Evolutionary conservation across 2,113 vertebrate species (phyloP).

Genomic region (Apteryx mantelli): DNA sequence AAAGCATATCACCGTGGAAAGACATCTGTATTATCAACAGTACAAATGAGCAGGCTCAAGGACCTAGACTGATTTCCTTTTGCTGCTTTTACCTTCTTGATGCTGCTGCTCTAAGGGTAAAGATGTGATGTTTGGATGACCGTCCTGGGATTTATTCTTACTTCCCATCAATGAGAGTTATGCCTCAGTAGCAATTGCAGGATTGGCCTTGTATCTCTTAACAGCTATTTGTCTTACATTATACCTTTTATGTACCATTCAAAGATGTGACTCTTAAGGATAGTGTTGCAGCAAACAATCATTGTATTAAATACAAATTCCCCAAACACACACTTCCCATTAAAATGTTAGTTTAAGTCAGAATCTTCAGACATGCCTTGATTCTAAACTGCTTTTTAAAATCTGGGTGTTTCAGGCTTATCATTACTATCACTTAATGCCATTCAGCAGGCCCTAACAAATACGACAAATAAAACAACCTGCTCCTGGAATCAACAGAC

Average conservation of each 20-base stretch:
- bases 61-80: neutral
- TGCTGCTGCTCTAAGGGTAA: neutral
- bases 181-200: rapidly evolving
- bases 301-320: neutral
- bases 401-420: neutral
- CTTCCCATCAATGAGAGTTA: neutral
- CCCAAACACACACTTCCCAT: neutral
- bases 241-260: neutral
- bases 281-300: neutral
- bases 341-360: neutral
- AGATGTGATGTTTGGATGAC: neutral
- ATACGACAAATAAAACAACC: neutral
- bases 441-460: neutral
- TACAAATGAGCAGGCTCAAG: neutral
- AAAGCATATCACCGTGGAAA: rapidly evolving
- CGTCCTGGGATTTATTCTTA: neutral
- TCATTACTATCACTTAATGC: neutral
- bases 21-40: rapidly evolving
- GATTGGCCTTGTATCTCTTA: neutral
- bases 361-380: neutral
- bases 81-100: neutral
- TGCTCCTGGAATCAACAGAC: neutral
- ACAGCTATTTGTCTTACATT: neutral
- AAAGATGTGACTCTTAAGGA: neutral
- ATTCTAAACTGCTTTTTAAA: neutral